Base-by-base conservation (phyloP, 2,113 vertebrate species). In the Ptychochromis oligacanthus region DNA sequence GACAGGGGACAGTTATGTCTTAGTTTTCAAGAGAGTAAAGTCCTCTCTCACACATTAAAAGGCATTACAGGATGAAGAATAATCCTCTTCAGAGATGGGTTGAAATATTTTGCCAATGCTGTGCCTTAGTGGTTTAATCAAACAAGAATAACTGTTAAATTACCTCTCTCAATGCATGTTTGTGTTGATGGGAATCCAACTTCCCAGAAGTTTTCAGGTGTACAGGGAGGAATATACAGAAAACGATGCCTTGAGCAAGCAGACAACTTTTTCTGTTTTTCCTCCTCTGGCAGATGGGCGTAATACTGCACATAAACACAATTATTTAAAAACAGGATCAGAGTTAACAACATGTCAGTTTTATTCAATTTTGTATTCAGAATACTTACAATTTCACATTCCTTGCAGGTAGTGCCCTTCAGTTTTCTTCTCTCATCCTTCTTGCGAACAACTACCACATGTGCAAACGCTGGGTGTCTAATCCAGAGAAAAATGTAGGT, bases 161-260 rank as follows among this genome's bases (percentile, higher is more conserved):
- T 85, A 98, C 98, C 98, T 97, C 98, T 97, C 28, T 99, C 96
- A 49, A 97, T 86, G 91, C 98, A 99, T 6, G 96, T 99, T 86
- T 99, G 98, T 7, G 98, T 99, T 0, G 98, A 98, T 46, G 98
- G 98, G 93, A 99, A 99, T 79, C 98, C 98, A 75, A 99, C 97
- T 84, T 99, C 98, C 98, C 98, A 99, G 93, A 99, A 99, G 93
- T 99, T 96, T 90, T 99, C 98, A 9, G 98, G 98, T 12, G 98
- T 99, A 38, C 77, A 96, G 12, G 98, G 97, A 57, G 98, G 98
- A 89, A 97, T 94, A 70, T 97, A 97, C 1, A 96, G 97, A 87
- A 96, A 98, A 4, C 98, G 95, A 61, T 99, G 98, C 65, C 98
- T 96, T 17, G 98, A 99, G 89, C 98, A 99, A 22, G 96, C 90